Base-by-base conservation (phyloP, 2,888 invertebrate species). In the Drosophila paramelanica region DNA sequence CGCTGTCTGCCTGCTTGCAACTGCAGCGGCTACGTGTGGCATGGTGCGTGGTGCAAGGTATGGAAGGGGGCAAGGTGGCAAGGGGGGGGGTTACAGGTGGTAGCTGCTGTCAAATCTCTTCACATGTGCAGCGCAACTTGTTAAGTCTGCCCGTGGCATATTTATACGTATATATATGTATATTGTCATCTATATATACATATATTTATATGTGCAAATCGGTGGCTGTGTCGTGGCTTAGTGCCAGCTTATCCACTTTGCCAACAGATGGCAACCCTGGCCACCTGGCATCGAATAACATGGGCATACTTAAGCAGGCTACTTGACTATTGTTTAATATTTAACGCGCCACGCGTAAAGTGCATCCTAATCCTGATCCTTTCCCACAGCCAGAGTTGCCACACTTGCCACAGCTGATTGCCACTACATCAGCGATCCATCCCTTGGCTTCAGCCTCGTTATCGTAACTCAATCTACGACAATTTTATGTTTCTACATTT, bases 161-260 rank as follows among this genome's bases (percentile, higher is more conserved):
- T 31, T 10, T 31, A 10, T 31, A 8, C 27, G 8, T 31, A 31
- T 31, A 31, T 31, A 7, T 20, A 20, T 20, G 20, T 20, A 20
- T 20, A 20, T 20, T 41, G n/a, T 66, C 59, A 52, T 46, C 31
- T 46, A 27, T 47, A 69, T 70, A 64, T 59, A 31, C 5, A 5
- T 33, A 53, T 52, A 33, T 51, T n/a, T 52, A 70, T 70, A 65
- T 59, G 60, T 60, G 55, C 60, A 74, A 73, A 67, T 74, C 78
- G 61, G 50, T 52, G 59, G 77, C 71, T 67, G 47, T 38, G 47
- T 73, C 64, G 53, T 66, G 58, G 88, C 85, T 81, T 81, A 81
- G 79, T 61, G 85, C 60, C 86, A 73, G 74, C 73, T 81, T 81
- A 88, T 79, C 67, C 81, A 82, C 67, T 78, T 78, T 65, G 49